These are phyloP conservation scores for Anomalospiza imberbis DNA, from an alignment of 2,797 vertebrate genomes.

Conservation along the genomic window DNA sequence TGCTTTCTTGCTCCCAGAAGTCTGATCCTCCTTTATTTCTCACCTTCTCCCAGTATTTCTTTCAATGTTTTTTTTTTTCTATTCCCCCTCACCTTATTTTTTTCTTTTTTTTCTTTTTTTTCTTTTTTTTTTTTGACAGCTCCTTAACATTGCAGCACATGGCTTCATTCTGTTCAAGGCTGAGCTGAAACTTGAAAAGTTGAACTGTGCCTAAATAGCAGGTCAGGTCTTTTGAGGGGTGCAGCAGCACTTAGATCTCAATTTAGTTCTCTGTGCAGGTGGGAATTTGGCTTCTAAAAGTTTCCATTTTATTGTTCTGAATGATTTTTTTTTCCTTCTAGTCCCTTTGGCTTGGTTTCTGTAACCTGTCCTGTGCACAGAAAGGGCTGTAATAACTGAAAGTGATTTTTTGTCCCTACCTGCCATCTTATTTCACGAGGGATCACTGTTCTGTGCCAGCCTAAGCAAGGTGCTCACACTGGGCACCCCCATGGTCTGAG, in stretches of 20 bases:
- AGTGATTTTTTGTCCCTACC: neutral
- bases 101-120: neutral
- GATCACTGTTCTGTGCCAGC: neutral
- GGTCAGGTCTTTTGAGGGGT: neutral
- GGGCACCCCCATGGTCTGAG: fast-evolving
- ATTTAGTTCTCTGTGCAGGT: neutral
- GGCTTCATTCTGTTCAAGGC: neutral
- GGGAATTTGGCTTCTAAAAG: neutral
- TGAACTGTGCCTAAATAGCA: neutral
- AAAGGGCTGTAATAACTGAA: neutral
- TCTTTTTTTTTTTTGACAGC: neutral
- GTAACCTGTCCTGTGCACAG: neutral
- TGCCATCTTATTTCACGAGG: neutral
- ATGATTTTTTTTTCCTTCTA: neutral
- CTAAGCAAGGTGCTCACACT: neutral
- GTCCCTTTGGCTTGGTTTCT: neutral
- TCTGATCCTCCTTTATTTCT: neutral
- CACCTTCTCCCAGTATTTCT: neutral
- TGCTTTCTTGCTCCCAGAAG: neutral
- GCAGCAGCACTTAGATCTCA: neutral
- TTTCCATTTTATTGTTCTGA: neutral
- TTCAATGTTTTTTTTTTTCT: too few relatives aligned
- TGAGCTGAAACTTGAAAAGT: conserved; percentile 20
- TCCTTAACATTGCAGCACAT: neutral
- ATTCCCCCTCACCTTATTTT: fast-evolving